Conservation (phyloP, 2,888 invertebrate species). For the Sminthurinus aureus region DNA sequence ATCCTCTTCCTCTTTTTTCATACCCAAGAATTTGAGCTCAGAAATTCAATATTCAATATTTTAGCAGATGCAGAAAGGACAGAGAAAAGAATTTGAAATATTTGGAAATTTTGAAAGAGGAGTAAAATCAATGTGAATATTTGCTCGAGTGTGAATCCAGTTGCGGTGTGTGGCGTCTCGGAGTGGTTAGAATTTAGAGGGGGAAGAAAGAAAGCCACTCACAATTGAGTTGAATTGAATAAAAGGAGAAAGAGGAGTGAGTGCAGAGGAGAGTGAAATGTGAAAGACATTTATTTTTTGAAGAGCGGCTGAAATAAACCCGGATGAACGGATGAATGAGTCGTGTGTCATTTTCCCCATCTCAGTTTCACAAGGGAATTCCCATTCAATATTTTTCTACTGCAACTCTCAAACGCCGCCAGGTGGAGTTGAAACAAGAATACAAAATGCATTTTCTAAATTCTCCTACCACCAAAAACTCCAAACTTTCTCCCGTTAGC, state of each 20-base stretch:
- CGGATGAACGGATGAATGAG: constrained; percentile 38
- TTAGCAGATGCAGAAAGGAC: too few relatives aligned
- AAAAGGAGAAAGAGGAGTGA: constrained; percentile 7
- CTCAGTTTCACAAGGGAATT: background rate
- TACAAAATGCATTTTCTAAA: too few relatives aligned
- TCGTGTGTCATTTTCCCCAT: constrained; percentile 18
- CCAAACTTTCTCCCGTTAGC: too few relatives aligned
- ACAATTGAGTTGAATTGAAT: constrained; percentile 22
- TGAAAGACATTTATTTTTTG: constrained; percentile 22
- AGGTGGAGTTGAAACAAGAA: too few relatives aligned
- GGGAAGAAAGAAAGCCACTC: background rate
- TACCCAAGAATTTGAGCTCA: too few relatives aligned
- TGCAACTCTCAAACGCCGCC: too few relatives aligned
- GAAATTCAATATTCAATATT: too few relatives aligned
- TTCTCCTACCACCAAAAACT: too few relatives aligned
- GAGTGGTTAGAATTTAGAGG: background rate
- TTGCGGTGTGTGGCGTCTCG: background rate
- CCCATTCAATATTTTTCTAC: too few relatives aligned
- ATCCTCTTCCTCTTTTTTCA: too few relatives aligned
- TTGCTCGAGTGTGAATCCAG: background rate
- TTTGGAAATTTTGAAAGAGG: background rate
- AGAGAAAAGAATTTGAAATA: constrained; percentile 27
- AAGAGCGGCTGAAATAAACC: constrained; percentile 39
- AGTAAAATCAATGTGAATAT: background rate
- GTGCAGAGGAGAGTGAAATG: constrained; percentile 2